Base-by-base conservation (phyloP, 2,797 vertebrate genomes). In the Sebastiscus albofasciatus region DNA sequence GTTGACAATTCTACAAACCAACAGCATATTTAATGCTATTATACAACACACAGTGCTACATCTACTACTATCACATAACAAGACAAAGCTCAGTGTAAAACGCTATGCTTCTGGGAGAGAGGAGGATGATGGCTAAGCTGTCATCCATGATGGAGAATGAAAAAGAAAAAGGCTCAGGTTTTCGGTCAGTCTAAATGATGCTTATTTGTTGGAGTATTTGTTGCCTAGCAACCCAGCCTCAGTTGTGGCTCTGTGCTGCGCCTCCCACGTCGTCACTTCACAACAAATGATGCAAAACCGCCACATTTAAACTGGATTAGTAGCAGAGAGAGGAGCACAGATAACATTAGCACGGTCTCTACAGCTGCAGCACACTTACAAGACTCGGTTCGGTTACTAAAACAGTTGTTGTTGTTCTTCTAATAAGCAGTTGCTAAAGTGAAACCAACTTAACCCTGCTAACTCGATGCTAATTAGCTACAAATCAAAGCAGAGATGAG, bases 181-280 rank as follows among this genome's bases (percentile, higher is more conserved):
- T 29, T 14, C 12, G 6, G 11, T 68, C 5, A 27, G 3, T 11
- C 2, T 33, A 71, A 75, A 29, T 1, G 12, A 2, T 6, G 4
- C 1, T 33, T 13, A 33, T 16, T 29, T 18, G 62, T 10, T 2
- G 8, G 27, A 69, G 75, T 72, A 66, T 58, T 1, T 79, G 90
- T 92, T 89, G 90, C 90, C 85, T 84, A 69, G 92, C 89, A 91
- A 91, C 89, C 79, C 31, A 83, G 75, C 82, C 72, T 85, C 75
- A 55, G 67, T 67, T 36, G 34, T 82, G 83, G 78, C 80, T 86
- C 61, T 3, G 81, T 62, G 73, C 89, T 87, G 84, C 91, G 79
- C 89, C 90, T 90, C 92, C 90, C 89, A 93, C 90, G 90, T 90
- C 90, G 91, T 91, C 90, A 91, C 75, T 83, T 87, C 55, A 36